A percentile compares a stretch with the other conserved stretches of the same genome.
These are phyloP conservation scores for Porites rus DNA, from an alignment of 92 coral and sea anemone species.

Conservation along the genomic window DNA sequence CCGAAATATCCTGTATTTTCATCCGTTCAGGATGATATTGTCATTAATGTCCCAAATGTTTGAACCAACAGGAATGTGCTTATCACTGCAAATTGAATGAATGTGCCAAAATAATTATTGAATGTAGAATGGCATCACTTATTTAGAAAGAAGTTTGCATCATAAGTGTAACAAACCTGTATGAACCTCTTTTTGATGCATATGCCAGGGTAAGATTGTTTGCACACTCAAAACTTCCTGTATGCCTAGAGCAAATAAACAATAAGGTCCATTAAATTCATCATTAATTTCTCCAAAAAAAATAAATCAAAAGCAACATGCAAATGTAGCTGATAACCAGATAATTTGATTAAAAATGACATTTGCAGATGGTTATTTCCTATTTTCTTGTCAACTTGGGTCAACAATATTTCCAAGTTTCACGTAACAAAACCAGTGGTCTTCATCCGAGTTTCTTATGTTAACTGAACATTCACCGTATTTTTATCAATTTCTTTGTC, in stretches of 20 bases:
- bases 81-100: conserved; percentile 2
- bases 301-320: conserved; percentile 2
- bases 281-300: background rate
- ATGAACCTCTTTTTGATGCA: conserved; percentile 40
- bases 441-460: too few relatives aligned
- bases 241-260: conserved; percentile 28
- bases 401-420: conserved; percentile 4
- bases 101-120: conserved; percentile 2
- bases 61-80: conserved; percentile 3
- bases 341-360: conserved; percentile 1
- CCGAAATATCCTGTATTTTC: conserved; percentile 5
- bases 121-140: conserved; percentile 1
- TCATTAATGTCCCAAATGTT: conserved; percentile 5
- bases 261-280: background rate
- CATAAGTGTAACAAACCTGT: conserved; percentile 28
- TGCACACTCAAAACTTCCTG: conserved; percentile 51
- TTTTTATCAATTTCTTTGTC: background rate
- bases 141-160: background rate
- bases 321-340: conserved; percentile 1
- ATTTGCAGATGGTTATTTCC: background rate
- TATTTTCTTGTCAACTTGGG: conserved; percentile 2
- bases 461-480: background rate
- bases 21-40: conserved; percentile 3
- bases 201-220: conserved; percentile 43
- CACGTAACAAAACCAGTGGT: conserved; percentile 1